Base-by-base conservation (phyloP, 2,888 invertebrate species). In the Lasioglossum zephyrum region DNA sequence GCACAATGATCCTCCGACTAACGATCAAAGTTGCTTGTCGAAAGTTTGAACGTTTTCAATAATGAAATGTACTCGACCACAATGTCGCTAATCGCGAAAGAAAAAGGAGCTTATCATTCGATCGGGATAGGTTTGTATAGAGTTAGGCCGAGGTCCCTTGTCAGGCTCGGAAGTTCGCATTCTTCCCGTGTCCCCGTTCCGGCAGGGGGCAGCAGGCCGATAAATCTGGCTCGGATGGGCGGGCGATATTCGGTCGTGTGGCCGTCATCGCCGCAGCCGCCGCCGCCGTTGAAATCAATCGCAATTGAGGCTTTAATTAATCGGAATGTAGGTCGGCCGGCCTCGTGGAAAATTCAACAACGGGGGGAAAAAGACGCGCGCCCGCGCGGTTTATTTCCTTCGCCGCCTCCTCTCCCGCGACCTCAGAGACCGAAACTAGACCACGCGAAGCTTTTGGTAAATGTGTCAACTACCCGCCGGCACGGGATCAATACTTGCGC, bases 401-500 rank as follows among this genome's bases (percentile, higher is more conserved):
- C 18, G 69, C 49, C 72, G 76, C 77, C 77, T 83, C 76, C 81
- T 86, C 74, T 77, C 73, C 75, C 31, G 78, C 85, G 87, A 88
- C 86, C 88, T 88, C 82, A 66, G 73, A 81, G 73, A 80, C 79
- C 82, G 88, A 93, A 93, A 93, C 92, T 94, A 88, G 94, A 93
- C 89, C 93, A 93, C 88, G 89, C 90, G 85, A 91, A 92, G 92
- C 93, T 93, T 93, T 93, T 91, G 91, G 92, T 92, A 93, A 94
- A 94, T 93, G 93, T 94, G 93, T 94, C 93, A 94, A 93, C 92
- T 91, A 88, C 88, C 90, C 92, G 86, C 88, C 92, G 86, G 89
- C 74, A 87, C 81, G 88, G 91, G 94, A 94, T 94, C 94, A 94
- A 94, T 94, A 94, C 94, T 94, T 91, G 92, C 93, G n/a, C 53